These are phyloP conservation scores for Punctoribates punctum DNA, from an alignment of 2,888 invertebrate genomes.

Conservation along the genomic window DNA sequence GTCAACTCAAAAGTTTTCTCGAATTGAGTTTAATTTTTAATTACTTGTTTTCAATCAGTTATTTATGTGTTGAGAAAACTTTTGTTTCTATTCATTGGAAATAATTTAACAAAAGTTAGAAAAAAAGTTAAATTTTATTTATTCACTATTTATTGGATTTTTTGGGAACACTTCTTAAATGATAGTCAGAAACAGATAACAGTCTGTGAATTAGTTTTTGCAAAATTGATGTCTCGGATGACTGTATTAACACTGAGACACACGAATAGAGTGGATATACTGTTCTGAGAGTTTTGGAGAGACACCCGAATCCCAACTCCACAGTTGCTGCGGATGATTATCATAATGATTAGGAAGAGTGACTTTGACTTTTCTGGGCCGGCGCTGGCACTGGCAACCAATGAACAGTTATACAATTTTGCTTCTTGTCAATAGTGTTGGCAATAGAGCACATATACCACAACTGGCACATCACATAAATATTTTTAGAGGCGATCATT, in stretches of 20 bases:
- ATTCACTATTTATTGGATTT: not conserved
- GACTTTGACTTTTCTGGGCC: slow-evolving; percentile 30
- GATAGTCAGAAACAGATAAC: not conserved
- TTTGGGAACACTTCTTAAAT: slow-evolving; percentile 13
- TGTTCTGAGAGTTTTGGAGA: not conserved
- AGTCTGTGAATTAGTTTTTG: not conserved
- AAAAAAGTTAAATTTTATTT: too few relatives aligned
- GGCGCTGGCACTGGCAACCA: slow-evolving; percentile 11
- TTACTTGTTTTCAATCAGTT: too few relatives aligned
- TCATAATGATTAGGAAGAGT: slow-evolving; percentile 24
- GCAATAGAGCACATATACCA: not conserved
- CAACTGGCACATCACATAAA: slow-evolving; percentile 7
- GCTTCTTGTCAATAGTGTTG: not conserved
- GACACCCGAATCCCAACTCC: too few relatives aligned
- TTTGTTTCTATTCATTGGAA: too few relatives aligned
- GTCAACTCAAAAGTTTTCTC: too few relatives aligned
- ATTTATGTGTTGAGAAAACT: too few relatives aligned
- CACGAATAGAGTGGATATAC: too few relatives aligned
- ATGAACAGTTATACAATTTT: slow-evolving; percentile 28
- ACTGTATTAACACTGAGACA: not conserved
- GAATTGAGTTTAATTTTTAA: too few relatives aligned
- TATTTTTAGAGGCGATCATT: slow-evolving; percentile 6
- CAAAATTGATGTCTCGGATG: slow-evolving; percentile 9
- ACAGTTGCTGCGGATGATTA: slow-evolving; percentile 15
- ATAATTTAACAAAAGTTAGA: too few relatives aligned